Base-by-base conservation (phyloP, 2,113 vertebrate species). In the Saguinus midas region DNA sequence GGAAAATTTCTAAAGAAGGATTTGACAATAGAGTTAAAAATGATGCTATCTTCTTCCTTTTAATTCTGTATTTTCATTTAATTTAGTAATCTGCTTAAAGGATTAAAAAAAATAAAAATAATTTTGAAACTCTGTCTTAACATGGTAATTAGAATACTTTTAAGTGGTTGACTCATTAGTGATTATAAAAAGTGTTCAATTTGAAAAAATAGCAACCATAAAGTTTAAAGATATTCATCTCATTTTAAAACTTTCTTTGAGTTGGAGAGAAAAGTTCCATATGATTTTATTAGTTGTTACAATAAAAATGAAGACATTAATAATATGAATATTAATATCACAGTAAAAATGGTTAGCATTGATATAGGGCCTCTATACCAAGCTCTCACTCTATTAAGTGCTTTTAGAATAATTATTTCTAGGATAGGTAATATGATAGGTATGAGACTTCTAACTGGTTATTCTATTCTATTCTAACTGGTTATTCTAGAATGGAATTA, bases 81-180 rank as follows among this genome's bases (percentile, higher is more conserved):
- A 87, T 92, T 94, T 90, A 85, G 1, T 87, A 57, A 95, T 61
- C 5, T 52, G 14, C 40, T 95, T 94, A 97, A 96, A 76, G 6
- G 11, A 66, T 97, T 50, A 72, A 76, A 29, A 1, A 52, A 88
- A 97, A 35, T 10, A 35, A 55, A 96, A 78, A 18, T 76, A 89
- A 40, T 43, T 45, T 70, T 94, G 2, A 97, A 40, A 95, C 2
- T 48, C 0, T 43, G 1, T 73, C 20, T 27, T 35, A 82, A 11
- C 96, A 88, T 45, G 86, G 72, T 7, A 95, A 73, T 45, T 70
- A 80, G 3, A 93, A 96, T 95, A n/a, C 3, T 94, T 92, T 25
- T 16, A 83, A 78, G 48, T 80, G 40, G 1, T 64, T 87, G 14
- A 87, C 29, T 83, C 9, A 43, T 58, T 80, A 87, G 6, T 23